Base-by-base conservation (phyloP, 2,113 vertebrate species). In the Polyodon spathula region DNA sequence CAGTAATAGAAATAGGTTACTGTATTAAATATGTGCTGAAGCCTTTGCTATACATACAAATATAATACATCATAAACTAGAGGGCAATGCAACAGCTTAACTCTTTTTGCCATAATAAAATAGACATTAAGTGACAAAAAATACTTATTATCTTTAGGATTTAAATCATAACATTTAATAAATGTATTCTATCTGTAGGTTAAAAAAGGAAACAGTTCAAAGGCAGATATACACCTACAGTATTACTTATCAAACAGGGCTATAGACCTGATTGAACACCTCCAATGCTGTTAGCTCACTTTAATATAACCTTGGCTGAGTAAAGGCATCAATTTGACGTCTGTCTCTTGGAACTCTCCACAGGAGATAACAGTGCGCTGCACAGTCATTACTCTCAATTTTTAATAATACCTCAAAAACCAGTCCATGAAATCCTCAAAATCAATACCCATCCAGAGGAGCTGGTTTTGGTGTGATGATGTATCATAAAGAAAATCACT, bases 331-430 rank as follows among this genome's bases (percentile, higher is more conserved):
- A 27, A 40, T 62, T 52, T 27, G n/a, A 37, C 40, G 38, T 63
- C 54, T 58, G 55, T 15, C 15, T 37, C 16, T 37, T 11, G 8
- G 1, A 57, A n/a, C 46, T 57, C 46, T 50, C 54, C 40, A 37
- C 43, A 2, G 7, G 37, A 15, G 16, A 51, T 59, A 37, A 38
- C 46, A 39, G 10, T 10, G 39, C 4, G 27, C n/a, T 46, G n/a
- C n/a, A 15, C 53, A 56, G 58, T 37, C 54, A 57, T 57, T 54
- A 44, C 37, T 12, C 54, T 56, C 17, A 55, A 55, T 55, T 4
- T 56, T 56, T 50, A 57, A 54, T 61, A 43, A 51, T 16, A 48
- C 58, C 37, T 37, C 42, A 37, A 48, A n/a, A 44, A 50, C 56
- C 43, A 38, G 6, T 46, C 44, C 46, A 51, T 27, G 38, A 56